Conservation (phyloP, 2,113 vertebrate species). For the Notarius quadriscutis region DNA sequence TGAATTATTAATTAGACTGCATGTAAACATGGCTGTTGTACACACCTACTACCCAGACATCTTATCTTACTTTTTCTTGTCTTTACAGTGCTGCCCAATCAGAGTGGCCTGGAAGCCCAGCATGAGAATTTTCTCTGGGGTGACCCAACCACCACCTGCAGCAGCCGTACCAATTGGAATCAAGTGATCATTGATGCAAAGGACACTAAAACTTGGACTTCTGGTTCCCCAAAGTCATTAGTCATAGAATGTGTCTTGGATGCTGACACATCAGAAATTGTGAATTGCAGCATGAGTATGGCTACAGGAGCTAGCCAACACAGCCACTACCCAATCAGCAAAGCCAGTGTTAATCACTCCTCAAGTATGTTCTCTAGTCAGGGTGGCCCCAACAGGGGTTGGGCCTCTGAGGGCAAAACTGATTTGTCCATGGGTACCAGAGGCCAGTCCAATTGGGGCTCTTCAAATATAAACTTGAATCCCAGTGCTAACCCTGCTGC, state of each 20-base stretch:
- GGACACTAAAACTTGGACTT: constrained; percentile 89
- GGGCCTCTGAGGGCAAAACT: constrained; percentile 85
- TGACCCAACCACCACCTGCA: constrained; percentile 78
- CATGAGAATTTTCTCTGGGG: constrained; percentile 92
- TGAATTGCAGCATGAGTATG: constrained; percentile 81
- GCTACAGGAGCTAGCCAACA: constrained; percentile 90
- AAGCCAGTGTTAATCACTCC: constrained; percentile 79
- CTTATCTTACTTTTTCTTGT: constrained; percentile 52
- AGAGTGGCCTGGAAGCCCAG: constrained; percentile 83
- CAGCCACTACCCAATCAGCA: constrained; percentile 87
- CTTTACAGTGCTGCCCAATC: constrained; percentile 78
- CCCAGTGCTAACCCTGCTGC: constrained; percentile 97
- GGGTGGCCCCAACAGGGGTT: constrained; percentile 78
- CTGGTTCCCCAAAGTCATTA: constrained; percentile 78
- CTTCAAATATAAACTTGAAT: constrained; percentile 95
- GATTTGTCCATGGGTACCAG: constrained; percentile 85
- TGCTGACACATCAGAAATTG: constrained; percentile 78
- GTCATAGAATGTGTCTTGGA: constrained; percentile 85
- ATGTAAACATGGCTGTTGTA: background rate
- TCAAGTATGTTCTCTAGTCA: constrained; percentile 71
- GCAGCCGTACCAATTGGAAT: constrained; percentile 81
- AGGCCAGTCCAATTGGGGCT: constrained; percentile 86
- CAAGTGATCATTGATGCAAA: constrained; percentile 86
- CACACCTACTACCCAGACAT: background rate
- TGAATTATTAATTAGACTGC: background rate